These are phyloP conservation scores for Australoheros facetus DNA, from an alignment of 2,797 vertebrate species.

Conservation along the genomic window DNA sequence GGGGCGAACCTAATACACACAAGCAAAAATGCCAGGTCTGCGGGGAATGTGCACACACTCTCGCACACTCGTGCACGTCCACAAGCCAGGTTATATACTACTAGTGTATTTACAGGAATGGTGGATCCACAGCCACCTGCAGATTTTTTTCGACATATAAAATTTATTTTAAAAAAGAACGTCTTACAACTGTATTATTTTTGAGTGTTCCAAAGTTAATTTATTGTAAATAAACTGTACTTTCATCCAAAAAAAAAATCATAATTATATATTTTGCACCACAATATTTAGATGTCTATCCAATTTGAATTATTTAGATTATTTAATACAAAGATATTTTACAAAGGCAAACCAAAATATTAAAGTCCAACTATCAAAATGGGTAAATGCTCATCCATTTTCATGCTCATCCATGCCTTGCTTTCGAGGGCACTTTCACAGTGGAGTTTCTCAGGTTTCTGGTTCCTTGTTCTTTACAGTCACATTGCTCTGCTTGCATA, in stretches of 20 bases:
- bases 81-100: too few species aligned
- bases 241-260: conserved; percentile 9
- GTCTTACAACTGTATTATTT: background rate
- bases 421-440: background rate
- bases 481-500: conserved; percentile 84
- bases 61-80: too few species aligned
- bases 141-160: background rate
- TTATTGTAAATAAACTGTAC: conserved; percentile 36
- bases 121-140: background rate
- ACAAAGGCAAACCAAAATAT: conserved; percentile 10
- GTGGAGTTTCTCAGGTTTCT: background rate
- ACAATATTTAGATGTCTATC: background rate
- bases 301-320: background rate
- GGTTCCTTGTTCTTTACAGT: conserved; percentile 23
- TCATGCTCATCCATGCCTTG: background rate
- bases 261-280: conserved; percentile 18
- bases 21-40: too few species aligned
- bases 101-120: background rate
- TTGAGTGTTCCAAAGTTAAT: conserved; percentile 5
- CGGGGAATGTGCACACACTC: too few species aligned
- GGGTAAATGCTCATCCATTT: background rate
- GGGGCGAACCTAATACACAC: too few species aligned
- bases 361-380: conserved; percentile 10
- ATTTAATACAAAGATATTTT: conserved; percentile 11
- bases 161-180: background rate